A percentile compares a stretch with the other conserved stretches of the same genome.
Conservation (phyloP, 2,888 invertebrate species). For the Drosophila nr. perissopoda region DNA sequence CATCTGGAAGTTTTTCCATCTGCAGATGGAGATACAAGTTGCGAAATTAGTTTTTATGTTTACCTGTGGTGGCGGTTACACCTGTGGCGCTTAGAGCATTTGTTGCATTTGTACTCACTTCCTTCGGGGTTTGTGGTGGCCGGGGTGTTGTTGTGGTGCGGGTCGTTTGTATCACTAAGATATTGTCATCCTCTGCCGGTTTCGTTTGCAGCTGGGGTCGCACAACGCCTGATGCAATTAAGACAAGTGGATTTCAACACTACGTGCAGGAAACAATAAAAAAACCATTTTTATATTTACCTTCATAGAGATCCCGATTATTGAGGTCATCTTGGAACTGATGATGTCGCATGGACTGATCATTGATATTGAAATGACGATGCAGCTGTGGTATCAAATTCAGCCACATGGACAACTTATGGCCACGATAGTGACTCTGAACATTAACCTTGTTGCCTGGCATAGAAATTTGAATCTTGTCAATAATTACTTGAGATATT, state of each 20-base stretch:
- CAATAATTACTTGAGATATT: background rate
- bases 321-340: conserved; percentile 91
- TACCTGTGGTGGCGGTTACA: conserved; percentile 83
- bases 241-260: background rate
- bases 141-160: conserved; percentile 54
- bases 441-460: conserved; percentile 90
- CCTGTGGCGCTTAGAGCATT: conserved; percentile 37
- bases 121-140: conserved; percentile 76
- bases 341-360: conserved; percentile 94
- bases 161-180: conserved; percentile 81
- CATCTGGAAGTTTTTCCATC: background rate
- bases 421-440: conserved; percentile 96
- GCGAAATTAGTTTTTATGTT: conserved; percentile 7
- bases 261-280: background rate
- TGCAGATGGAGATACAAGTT: background rate
- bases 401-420: conserved; percentile 96
- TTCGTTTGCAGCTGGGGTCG: conserved; percentile 88
- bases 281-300: conserved; percentile 83
- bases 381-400: conserved; percentile 96
- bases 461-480: background rate
- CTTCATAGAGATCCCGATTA: conserved; percentile 89
- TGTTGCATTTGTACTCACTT: conserved; percentile 78
- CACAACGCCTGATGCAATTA: conserved; percentile 88
- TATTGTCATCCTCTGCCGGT: conserved; percentile 77
- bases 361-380: conserved; percentile 90